Percentiles rank a stretch among this genome's conserved stretches.
Conservation (phyloP, 2,113 vertebrate species). For the Erythrolamprus reginae region DNA sequence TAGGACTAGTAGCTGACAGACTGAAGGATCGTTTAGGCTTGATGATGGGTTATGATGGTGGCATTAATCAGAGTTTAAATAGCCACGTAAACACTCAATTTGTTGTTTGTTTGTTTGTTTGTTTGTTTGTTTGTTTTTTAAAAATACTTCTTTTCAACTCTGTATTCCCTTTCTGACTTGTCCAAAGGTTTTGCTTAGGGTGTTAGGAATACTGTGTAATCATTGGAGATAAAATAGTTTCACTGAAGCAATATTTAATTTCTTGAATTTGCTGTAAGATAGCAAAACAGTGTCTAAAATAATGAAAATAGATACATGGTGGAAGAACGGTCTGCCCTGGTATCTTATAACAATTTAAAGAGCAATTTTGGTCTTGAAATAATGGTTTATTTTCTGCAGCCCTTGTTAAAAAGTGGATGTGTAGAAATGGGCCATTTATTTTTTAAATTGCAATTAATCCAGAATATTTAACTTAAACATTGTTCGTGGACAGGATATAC, state of each 20-base stretch:
- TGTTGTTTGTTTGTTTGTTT: background rate
- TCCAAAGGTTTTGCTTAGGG: constrained; percentile 55
- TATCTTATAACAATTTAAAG: constrained; percentile 52
- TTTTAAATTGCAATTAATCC: constrained; percentile 1
- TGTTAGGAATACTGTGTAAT: constrained; percentile 59
- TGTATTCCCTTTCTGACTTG: constrained; percentile 7
- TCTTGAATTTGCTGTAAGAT: constrained; percentile 43
- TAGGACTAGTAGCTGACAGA: constrained; percentile 15
- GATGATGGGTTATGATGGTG: constrained; percentile 21
- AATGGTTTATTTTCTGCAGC: background rate
- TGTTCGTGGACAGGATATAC: background rate
- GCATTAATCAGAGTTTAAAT: constrained; percentile 23
- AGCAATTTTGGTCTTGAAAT: constrained; percentile 18
- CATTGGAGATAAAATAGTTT: constrained; percentile 52
- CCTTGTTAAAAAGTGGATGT: background rate
- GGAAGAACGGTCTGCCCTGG: constrained; percentile 52
- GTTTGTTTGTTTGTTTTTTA: background rate
- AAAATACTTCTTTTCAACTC: background rate
- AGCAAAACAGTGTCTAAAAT: constrained; percentile 38
- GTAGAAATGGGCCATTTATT: background rate
- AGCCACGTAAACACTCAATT: constrained; percentile 34
- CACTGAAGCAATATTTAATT: constrained; percentile 56
- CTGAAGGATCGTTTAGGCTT: constrained; percentile 34
- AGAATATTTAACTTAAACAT: constrained; percentile 15
- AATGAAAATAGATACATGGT: constrained; percentile 45